Conservation (phyloP, 2,888 invertebrate species). For the Ennomos quercinarius region DNA sequence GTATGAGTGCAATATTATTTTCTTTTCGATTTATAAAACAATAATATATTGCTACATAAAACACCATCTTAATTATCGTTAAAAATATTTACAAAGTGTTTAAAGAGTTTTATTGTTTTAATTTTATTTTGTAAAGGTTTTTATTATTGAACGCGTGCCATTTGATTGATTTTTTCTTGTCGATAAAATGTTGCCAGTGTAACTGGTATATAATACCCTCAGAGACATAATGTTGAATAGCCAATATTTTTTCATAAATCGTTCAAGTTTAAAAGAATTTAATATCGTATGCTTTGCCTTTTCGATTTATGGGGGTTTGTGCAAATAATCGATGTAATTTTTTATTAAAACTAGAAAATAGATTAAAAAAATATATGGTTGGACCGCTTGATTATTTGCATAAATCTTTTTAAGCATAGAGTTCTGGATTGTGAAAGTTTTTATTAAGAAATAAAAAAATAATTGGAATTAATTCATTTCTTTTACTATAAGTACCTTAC, state of each 20-base stretch:
- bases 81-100: too few species aligned
- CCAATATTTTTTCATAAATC: slow-evolving; percentile 14
- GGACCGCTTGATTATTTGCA: slow-evolving; percentile 8
- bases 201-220: slow-evolving; percentile 17
- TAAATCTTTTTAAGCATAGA: slow-evolving; percentile 5
- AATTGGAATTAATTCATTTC: too few species aligned
- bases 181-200: slow-evolving; percentile 27
- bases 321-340: slow-evolving; percentile 7
- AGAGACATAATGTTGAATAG: slow-evolving; percentile 11
- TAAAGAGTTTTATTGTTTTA: too few species aligned
- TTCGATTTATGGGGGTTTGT: slow-evolving; percentile 9
- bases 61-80: too few species aligned
- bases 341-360: background rate
- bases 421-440: slow-evolving; percentile 10
- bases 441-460: slow-evolving; percentile 17
- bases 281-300: slow-evolving; percentile 14
- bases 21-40: too few species aligned
- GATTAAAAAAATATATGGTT: background rate
- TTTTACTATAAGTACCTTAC: too few species aligned
- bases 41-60: too few species aligned
- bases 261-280: slow-evolving; percentile 1
- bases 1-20: too few species aligned
- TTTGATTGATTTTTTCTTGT: slow-evolving; percentile 31
- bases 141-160: too few species aligned
- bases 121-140: too few species aligned